phyloP scores from a whole-genome alignment of 2,888 invertebrate species.

The Lepidocyrtoides sp. region DNA sequence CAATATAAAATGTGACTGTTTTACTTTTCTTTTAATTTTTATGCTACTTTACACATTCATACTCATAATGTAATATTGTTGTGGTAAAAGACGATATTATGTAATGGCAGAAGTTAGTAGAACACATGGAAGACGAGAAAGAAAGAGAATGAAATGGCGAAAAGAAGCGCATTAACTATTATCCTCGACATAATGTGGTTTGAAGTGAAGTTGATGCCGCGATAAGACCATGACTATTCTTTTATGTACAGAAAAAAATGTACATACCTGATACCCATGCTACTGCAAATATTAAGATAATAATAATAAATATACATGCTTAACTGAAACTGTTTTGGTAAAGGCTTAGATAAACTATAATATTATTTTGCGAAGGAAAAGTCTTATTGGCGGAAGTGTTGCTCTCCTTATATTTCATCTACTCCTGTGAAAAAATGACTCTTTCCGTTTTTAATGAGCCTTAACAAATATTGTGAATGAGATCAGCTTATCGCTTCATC shows the following conservation, averaged over 20 bases:
- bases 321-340: no score
- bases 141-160: background rate
- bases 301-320: no score
- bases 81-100: background rate
- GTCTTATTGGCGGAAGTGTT: no score
- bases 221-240: background rate
- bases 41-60: constrained; percentile 3
- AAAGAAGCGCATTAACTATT: background rate
- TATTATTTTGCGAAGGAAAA: background rate
- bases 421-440: background rate
- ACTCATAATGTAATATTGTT: constrained; percentile 24
- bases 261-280: background rate
- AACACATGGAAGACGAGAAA: background rate
- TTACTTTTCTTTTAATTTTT: constrained; percentile 3
- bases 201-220: background rate
- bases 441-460: background rate
- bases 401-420: no score
- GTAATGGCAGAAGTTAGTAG: background rate
- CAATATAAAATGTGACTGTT: constrained; percentile 27
- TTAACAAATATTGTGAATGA: background rate
- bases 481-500: background rate
- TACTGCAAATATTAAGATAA: background rate
- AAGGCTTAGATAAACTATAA: no score
- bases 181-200: background rate
- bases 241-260: background rate